phyloP scores from a whole-genome alignment of 2,888 invertebrate genomes.

The Hartigia nigra region DNA sequence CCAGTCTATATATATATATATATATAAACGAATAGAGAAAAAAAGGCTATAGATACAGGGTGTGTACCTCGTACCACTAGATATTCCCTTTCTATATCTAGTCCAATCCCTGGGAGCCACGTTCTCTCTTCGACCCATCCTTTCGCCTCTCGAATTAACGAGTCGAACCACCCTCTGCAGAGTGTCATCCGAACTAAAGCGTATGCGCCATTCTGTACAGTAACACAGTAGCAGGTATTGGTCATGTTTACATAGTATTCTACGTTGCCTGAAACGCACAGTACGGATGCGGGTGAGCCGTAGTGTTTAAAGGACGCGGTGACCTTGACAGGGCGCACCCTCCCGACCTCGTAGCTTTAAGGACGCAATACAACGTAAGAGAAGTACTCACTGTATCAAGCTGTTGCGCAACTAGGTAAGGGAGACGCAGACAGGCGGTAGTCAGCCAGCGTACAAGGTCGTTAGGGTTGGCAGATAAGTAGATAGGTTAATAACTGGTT shows the following conservation, averaged over 20 bases:
- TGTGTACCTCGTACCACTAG: background rate
- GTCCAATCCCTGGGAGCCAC: background rate
- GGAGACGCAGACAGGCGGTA: background rate
- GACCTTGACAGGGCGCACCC: conserved; percentile 30
- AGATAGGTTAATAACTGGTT: background rate
- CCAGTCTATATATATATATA: too few relatives aligned
- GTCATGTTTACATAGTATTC: background rate
- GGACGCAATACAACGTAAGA: background rate
- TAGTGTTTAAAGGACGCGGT: conserved; percentile 35
- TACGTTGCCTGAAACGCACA: background rate
- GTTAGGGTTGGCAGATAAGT: background rate
- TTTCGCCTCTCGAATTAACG: background rate
- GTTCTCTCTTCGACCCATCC: background rate
- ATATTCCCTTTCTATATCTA: background rate
- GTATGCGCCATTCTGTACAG: background rate
- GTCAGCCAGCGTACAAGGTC: background rate
- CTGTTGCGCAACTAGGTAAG: background rate
- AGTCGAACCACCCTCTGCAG: background rate
- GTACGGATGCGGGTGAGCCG: conserved; percentile 25
- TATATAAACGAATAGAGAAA: background rate
- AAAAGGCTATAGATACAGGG: background rate
- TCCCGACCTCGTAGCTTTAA: background rate
- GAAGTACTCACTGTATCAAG: background rate
- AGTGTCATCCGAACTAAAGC: background rate
- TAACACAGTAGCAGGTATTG: background rate